Evolutionary conservation across 2,797 vertebrate genomes (phyloP), one percentile per base, ranked within the genome.

Genomic region (Anabas testudineus): DNA sequence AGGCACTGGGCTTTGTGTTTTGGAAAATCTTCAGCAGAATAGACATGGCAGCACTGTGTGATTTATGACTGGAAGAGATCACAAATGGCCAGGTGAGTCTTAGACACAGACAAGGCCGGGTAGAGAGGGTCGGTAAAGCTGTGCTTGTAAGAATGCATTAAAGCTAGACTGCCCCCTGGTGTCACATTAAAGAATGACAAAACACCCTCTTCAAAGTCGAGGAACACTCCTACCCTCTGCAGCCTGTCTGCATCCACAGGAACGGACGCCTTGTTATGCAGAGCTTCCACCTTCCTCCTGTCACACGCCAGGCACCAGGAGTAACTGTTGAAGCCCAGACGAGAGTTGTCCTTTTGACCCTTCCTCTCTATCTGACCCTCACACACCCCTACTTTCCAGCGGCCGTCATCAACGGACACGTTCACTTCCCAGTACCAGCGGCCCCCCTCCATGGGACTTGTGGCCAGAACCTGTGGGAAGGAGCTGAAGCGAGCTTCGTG

Each of bases 281-380:
- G 75, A 2, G 82, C 93, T 52, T 94, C 93, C 47, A 94, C 62
- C 65, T 92, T 94, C 39, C 67, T 88, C 26, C 54, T 88, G 49
- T 94, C 94, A 2, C 80, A 92, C 15, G 90, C 78, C 74, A 95
- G 73, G 84, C 94, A 95, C 94, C 95, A 95, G 28, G 95, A 95
- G 70, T 75, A 80, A 0, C 69, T 18, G 84, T 95, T 95, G 84
- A 92, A 94, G 9, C 95, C 95, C 54, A 95, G 79, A 5, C 93
- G 91, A 19, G 93, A 90, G 71, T 30, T 73, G 78, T 95, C 92
- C 56, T 90, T 93, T 10, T 93, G 92, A 18, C 95, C 93, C 61
- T 95, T 95, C 70, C 95, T 87, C 63, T 88, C 91, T 1, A 95
- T 93, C 52, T 81, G 89, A 41, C 67, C 88, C 60, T 93, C 91